These are phyloP conservation scores for Nephrotoma flavescens DNA, from an alignment of 2,888 invertebrate genomes.

Conservation along the genomic window DNA sequence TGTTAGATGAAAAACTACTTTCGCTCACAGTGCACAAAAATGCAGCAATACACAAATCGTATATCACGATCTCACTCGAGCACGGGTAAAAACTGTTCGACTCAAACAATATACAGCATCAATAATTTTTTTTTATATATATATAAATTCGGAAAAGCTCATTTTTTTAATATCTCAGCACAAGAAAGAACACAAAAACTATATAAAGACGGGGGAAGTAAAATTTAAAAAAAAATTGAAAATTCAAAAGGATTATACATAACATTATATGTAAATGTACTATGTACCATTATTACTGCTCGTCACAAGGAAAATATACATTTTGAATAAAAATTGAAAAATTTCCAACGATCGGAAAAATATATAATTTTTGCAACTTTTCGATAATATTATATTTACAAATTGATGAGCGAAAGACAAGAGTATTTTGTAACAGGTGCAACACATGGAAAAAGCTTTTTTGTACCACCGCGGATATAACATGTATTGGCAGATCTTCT, in stretches of 20 bases:
- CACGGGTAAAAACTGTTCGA: neutral
- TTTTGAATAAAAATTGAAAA: neutral
- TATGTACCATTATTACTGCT: neutral
- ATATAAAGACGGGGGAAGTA: neutral
- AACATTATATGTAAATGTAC: neutral
- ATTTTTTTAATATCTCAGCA: neutral
- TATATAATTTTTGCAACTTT: neutral
- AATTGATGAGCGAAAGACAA: neutral
- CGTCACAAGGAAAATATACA: neutral
- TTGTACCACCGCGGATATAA: neutral
- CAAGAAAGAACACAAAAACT: neutral
- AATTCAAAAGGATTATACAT: neutral
- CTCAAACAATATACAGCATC: neutral
- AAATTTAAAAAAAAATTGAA: neutral
- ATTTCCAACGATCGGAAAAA: neutral
- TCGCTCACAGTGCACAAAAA: neutral
- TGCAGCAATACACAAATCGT: neutral
- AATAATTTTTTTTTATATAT: neutral
- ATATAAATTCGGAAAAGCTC: neutral
- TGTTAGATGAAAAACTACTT: neutral
- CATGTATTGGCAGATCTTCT: neutral
- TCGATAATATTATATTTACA: neutral
- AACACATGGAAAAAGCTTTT: neutral
- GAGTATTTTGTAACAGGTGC: neutral
- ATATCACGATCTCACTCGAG: neutral